A percentile compares a stretch with the other conserved stretches of the same genome.
Conservation (phyloP, 2,113 vertebrate species). For the Erythrolamprus reginae region DNA sequence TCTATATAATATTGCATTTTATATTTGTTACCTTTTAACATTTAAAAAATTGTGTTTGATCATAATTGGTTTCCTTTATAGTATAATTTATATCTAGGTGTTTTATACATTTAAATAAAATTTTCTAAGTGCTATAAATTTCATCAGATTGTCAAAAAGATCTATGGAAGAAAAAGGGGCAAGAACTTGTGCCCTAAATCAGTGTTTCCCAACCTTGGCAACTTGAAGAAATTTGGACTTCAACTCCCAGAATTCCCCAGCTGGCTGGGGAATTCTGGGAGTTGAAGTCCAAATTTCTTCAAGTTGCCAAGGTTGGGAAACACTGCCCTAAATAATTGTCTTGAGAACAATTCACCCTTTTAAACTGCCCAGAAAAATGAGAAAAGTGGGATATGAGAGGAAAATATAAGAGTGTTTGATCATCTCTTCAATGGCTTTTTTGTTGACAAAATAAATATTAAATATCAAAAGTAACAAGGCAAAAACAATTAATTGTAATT, state of each 20-base stretch:
- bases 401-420: background rate
- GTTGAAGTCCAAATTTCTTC: too few species aligned
- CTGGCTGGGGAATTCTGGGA: too few species aligned
- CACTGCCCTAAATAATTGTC: background rate
- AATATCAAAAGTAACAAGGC: background rate
- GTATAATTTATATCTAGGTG: background rate
- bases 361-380: background rate
- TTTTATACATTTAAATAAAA: background rate
- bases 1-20: background rate
- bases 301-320: too few species aligned
- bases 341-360: background rate
- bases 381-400: background rate
- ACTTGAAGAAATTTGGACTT: too few species aligned
- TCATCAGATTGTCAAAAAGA: background rate
- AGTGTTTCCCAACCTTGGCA: too few species aligned
- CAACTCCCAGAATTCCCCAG: too few species aligned
- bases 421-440: background rate
- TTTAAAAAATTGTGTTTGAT: background rate
- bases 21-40: background rate
- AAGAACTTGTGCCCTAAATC: too few species aligned
- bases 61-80: background rate
- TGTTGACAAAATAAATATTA: background rate
- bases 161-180: background rate
- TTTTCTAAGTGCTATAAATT: background rate
- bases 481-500: background rate